A percentile compares a stretch with the other conserved stretches of the same genome.
Conservation (phyloP, 2,797 vertebrate genomes). For the Phrynocephalus forsythii region DNA sequence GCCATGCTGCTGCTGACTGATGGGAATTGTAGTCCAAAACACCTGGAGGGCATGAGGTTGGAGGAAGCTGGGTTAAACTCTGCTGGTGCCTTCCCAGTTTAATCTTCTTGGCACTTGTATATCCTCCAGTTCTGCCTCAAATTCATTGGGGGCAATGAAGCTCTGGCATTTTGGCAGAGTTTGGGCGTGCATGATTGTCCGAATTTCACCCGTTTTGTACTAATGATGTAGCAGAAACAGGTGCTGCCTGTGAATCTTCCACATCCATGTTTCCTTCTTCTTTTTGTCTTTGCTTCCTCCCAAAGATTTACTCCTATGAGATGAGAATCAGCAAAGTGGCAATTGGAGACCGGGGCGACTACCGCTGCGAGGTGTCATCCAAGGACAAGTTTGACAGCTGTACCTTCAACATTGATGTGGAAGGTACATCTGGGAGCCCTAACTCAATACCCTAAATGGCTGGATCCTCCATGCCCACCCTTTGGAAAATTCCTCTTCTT, state of each 20-base stretch:
- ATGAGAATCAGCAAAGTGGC: slow-evolving; percentile 87
- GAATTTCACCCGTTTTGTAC: not conserved
- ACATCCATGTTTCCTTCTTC: not conserved
- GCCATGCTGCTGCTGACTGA: not conserved
- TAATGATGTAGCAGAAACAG: not conserved
- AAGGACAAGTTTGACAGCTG: slow-evolving; percentile 91
- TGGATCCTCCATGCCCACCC: not conserved
- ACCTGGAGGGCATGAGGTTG: not conserved
- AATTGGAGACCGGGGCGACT: slow-evolving; percentile 85
- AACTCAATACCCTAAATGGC: not conserved
- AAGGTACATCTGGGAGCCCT: slow-evolving; percentile 77
- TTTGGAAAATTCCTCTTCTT: not conserved
- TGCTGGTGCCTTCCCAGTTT: not conserved
- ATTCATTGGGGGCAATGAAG: not conserved
- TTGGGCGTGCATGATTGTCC: not conserved
- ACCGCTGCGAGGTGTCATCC: slow-evolving; percentile 89
- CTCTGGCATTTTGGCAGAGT: not conserved
- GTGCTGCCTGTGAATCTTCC: not conserved
- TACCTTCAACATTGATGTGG: slow-evolving; percentile 85
- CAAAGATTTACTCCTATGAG: slow-evolving; percentile 88
- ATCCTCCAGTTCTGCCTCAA: not conserved
- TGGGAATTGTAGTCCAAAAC: not conserved
- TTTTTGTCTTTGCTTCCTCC: slow-evolving; percentile 1
- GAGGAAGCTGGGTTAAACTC: not conserved
- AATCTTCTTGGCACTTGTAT: not conserved